Conservation (phyloP, 2,797 vertebrate genomes). For the Chrysocyon brachyurus region DNA sequence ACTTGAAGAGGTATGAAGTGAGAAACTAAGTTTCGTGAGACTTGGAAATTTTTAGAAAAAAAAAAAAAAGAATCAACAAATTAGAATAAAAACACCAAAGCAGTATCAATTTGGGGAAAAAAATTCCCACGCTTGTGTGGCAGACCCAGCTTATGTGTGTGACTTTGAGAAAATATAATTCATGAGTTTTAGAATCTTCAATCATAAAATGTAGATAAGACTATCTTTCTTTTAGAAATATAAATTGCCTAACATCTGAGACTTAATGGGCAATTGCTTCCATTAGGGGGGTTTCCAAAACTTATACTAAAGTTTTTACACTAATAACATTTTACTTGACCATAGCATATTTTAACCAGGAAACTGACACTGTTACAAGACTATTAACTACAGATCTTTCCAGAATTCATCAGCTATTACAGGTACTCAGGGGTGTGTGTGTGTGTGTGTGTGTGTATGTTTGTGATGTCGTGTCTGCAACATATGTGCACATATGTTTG, state of each 20-base stretch:
- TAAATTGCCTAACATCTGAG: background rate
- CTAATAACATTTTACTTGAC: background rate
- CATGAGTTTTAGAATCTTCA: background rate
- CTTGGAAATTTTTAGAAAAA: background rate
- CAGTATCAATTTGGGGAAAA: background rate
- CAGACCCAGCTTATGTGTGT: background rate
- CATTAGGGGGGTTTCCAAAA: background rate
- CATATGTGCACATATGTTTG: too few species aligned
- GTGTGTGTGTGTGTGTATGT: background rate
- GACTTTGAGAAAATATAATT: background rate
- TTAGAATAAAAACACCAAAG: background rate
- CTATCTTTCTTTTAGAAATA: background rate
- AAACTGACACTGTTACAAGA: background rate
- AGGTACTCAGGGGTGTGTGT: background rate
- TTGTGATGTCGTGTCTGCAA: background rate
- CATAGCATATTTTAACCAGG: background rate
- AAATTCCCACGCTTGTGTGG: background rate
- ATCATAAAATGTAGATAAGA: background rate
- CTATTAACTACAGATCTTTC: background rate
- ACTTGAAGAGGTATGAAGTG: background rate
- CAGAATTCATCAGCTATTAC: background rate
- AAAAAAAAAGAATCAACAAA: background rate
- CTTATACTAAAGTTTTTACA: background rate
- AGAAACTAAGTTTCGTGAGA: background rate
- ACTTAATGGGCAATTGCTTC: background rate